Evolutionary conservation across 2,797 vertebrate species (phyloP), one percentile per base, ranked within the genome.

Genomic region (Myripristis murdjan): DNA sequence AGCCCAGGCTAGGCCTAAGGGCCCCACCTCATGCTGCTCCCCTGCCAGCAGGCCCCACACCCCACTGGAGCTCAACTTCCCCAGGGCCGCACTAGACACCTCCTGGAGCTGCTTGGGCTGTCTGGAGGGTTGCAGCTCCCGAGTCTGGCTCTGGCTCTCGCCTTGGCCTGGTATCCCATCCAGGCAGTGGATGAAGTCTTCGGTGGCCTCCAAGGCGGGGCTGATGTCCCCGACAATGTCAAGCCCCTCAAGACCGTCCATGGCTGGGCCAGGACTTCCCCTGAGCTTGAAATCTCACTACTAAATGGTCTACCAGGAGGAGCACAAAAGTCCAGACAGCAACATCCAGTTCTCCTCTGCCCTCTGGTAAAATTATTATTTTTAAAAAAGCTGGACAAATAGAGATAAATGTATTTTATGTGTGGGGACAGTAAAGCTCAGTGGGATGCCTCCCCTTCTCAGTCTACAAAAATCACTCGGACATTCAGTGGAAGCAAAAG

Each of bases 171-270:
- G 95, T n/a, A 86, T 89, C 49, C 88, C 92, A 46, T 97, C 97
- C 70, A 98, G 95, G 79, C 95, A 96, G 84, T 95, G 95, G 73
- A 98, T 95, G 81, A 98, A 98, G 79, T 99, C 98, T 86, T 99
- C 98, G 0, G 98, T 99, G 62, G 96, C 98, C 92, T 99, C 98
- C 75, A 98, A 91, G 75, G 98, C 98, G 0, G 98, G 98, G 89
- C 98, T 99, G 82, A 99, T 96, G 72, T 98, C 96, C 65, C 97
- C 97, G 26, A 97, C 96, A 79, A 87, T 73, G 54, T 95, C 93
- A 18, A 95, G 86, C 77, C 96, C 96, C 79, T 98, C 97, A 92
- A 95, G 86, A 62, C 96, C 95, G 79, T 99, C 97, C 98, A 99
- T 99, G 72, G 54, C 69, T 53, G 58, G 48, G 47, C 64, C n/a